These are phyloP conservation scores for Microplitis manilae DNA, from an alignment of 2,888 invertebrate genomes.

Conservation along the genomic window DNA sequence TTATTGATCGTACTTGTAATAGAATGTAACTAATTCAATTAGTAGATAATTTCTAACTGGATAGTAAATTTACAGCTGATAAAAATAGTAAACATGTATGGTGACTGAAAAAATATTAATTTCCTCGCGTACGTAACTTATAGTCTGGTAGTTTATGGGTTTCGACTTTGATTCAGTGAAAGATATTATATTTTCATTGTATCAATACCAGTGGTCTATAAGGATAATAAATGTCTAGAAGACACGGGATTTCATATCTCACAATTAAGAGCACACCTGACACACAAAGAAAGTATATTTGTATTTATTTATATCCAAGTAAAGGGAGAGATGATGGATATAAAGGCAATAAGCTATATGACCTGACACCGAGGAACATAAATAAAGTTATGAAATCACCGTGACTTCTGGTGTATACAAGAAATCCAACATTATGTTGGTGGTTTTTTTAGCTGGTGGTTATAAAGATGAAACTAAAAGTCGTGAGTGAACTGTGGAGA, in stretches of 20 bases:
- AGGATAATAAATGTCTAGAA: constrained; percentile 38
- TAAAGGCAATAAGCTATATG: constrained; percentile 35
- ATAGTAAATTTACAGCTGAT: too few species aligned
- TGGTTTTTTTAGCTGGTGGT: neutral
- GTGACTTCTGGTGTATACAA: constrained; percentile 30
- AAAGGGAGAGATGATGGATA: constrained; percentile 24
- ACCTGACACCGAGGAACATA: constrained; percentile 39
- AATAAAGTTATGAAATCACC: constrained; percentile 43
- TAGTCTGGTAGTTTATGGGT: too few species aligned
- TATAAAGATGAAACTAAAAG: constrained; percentile 18
- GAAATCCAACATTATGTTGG: neutral
- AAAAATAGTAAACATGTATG: too few species aligned
- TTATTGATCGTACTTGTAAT: too few species aligned
- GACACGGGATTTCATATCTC: constrained; percentile 42
- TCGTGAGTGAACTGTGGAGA: constrained; percentile 33
- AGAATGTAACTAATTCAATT: too few species aligned
- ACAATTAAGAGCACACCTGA: constrained; percentile 44
- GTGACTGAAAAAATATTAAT: too few species aligned
- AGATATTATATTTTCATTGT: too few species aligned
- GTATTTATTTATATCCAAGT: constrained; percentile 8
- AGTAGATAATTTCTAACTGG: too few species aligned
- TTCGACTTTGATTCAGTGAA: too few species aligned
- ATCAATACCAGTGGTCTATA: neutral
- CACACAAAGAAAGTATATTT: neutral
- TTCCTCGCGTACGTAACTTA: too few species aligned